Evolutionary conservation across 2,797 vertebrate genomes (phyloP), one percentile per base, ranked within the genome.

Genomic region (Pipistrellus kuhlii): DNA sequence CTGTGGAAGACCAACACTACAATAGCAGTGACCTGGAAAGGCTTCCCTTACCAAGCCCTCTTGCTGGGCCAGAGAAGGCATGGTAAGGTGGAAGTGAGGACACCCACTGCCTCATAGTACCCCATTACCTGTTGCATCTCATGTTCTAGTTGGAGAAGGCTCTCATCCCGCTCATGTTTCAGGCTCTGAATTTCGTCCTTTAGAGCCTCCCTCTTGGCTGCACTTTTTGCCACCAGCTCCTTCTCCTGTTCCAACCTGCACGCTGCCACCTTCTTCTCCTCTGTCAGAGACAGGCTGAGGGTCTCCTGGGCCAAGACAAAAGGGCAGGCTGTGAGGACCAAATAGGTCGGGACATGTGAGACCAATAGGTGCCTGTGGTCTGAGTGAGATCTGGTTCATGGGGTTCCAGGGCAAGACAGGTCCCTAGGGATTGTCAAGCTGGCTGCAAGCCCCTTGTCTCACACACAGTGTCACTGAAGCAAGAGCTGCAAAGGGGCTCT

Each of bases 91-190:
- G 15, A 9, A 1, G 5, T 7, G 66, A 15, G 53, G 23, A 5
- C 1, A 1, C 48, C 41, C 6, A 5, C 44, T 7, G 13, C 14
- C 44, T 3, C n/a, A 5, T 0, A 1, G 15, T 9, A 5, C 6
- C 1, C 21, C 1, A 0, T 96, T 48, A 99, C 99, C 98, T 99
- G 98, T 90, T 99, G 98, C 97, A 98, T 99, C 91, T 98, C 97
- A 8, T 92, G 98, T 94, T 99, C 98, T 71, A 98, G 98, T 53
- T 98, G 98, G 75, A 98, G 98, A 80, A 99, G 98, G 88, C 97
- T 97, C 85, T 98, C 97, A 20, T 98, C 98, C 75, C 82, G 97
- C 53, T 98, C 97, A 64, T 98, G 98, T 97, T 98, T 98, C 88
- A 98, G 94, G 94, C 95, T 96, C 95, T 95, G 95, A 64, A 99